These are phyloP conservation scores for Spheniscus humboldti DNA, from an alignment of 2,797 vertebrate genomes.

Conservation along the genomic window DNA sequence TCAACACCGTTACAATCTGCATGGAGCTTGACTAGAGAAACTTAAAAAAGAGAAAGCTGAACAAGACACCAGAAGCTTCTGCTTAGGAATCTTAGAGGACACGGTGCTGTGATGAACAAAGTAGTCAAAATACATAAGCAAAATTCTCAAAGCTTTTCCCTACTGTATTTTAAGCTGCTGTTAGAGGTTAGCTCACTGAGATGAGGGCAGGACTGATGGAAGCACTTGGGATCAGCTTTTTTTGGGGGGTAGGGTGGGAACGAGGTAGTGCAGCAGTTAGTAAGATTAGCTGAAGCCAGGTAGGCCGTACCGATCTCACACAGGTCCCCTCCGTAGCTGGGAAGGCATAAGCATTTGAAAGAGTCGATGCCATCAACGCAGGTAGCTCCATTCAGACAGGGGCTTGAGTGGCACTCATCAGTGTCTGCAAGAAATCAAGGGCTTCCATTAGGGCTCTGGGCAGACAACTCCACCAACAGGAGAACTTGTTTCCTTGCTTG, in stretches of 20 bases:
- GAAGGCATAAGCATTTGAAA: slow-evolving; percentile 99
- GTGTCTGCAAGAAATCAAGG: slow-evolving; percentile 94
- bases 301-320: slow-evolving; percentile 95
- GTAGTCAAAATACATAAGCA: not conserved
- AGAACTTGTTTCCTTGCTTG: slow-evolving; percentile 37
- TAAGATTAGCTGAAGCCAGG: slow-evolving; percentile 90
- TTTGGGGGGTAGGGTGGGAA: not conserved
- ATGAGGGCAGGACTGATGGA: not conserved
- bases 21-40: not conserved
- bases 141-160: not conserved
- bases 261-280: slow-evolving; percentile 72
- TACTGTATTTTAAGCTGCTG: not conserved
- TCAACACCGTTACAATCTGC: not conserved
- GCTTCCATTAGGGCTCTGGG: slow-evolving; percentile 83
- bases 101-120: not conserved
- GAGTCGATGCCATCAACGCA: slow-evolving; percentile 89
- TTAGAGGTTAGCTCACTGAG: slow-evolving; percentile 54
- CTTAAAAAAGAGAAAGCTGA: not conserved
- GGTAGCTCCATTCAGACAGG: slow-evolving; percentile 98
- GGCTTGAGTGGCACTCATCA: slow-evolving; percentile 94
- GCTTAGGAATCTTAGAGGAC: not conserved
- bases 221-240: slow-evolving; percentile 28
- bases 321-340: slow-evolving; percentile 96
- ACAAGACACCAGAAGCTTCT: not conserved
- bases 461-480: slow-evolving; percentile 56